Base-by-base conservation (phyloP, 2,113 vertebrate genomes). In the Corythaixoides concolor region DNA sequence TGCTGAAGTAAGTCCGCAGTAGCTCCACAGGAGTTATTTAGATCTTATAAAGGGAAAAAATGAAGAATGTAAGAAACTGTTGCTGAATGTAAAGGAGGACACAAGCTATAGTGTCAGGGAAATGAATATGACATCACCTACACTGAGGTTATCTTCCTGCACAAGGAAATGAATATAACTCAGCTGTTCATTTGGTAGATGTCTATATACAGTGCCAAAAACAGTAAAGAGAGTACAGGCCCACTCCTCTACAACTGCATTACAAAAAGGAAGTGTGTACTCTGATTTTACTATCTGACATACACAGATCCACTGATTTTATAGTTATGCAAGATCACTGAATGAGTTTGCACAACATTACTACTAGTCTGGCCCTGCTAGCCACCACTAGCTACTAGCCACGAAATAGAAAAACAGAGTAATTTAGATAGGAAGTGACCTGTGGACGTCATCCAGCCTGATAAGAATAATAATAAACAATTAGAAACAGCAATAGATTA, bases 201-300 rank as follows among this genome's bases (percentile, higher is more conserved):
- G 7, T 17, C 6, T 60, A 23, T 6, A 26, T 6, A 39, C 0
- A 3, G 1, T 5, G 1, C 62, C 27, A 52, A 27, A 69, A 60
- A 58, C 9, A 56, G 6, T 23, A 35, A 73, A 76, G 6, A 19
- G 19, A 43, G 1, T 33, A 15, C 14, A 77, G 11, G n/a, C 2
- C 2, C 8, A 5, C 6, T 64, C 6, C 9, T 11, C 11, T 63
- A 37, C 9, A 60, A 32, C 5, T 55, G 27, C 0, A 1, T 8
- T 33, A n/a, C 10, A 21, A n/a, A 80, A 47, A 28, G 2, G 6
- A 68, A 50, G 3, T 43, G 4, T 37, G 1, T 27, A 13, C 39
- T 83, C 39, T 64, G 17, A 1, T 3, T 3, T 87, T 63, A 24
- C 30, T 41, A 32, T 55, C 15, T 26, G 43, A 70, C 21, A 22